Base-by-base conservation (phyloP, 2,888 invertebrate species). In the Sinhomidia bicolor region DNA sequence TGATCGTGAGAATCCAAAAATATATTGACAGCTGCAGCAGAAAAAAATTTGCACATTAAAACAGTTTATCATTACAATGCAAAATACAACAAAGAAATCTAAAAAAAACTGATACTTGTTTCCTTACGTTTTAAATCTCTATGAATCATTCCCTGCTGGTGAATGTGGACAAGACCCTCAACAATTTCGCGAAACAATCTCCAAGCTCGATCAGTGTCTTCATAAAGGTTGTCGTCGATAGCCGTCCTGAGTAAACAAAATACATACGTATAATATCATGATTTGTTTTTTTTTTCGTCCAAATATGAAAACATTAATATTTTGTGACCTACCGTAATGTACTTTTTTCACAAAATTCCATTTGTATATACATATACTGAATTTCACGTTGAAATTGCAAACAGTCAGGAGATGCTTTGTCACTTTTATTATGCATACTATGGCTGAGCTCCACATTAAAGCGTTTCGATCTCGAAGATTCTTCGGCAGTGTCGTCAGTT, bases 311-410 rank as follows among this genome's bases (percentile, higher is more conserved):
- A n/a, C n/a, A n/a, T n/a, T n/a, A n/a, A n/a, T n/a, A n/a, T n/a
- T n/a, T 26, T 54, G 9, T 44, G 17, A 5, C 51, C 32, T 82
- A 95, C 93, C 96, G 94, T 41, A 98, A 94, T 0, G 99, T 99
- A 92, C 97, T 97, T 93, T 98, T 99, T 93, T 99, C 99, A 93
- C 99, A 99, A 94, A 98, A 99, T 94, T 99, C 99, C 99, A 99
- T 99, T 94, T 99, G 98, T 92, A 97, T 97, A 93, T 97, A 98
- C 94, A 99, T 95, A 85, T 96, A 96, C 93, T 96, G 96, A 74
- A 95, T 95, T 92, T 94, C 94, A 47, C 92, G 93, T 65, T 57
- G 87, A 71, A 80, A 44, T 29, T 32, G 17, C 0, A 36, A 5
- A n/a, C 4, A 10, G 10, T 23, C 51, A n/a, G 80, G 76, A 14